Evolutionary conservation across 2,888 invertebrate species (phyloP), one percentile per base, ranked within the genome.

Genomic region (Agrochola macilenta): DNA sequence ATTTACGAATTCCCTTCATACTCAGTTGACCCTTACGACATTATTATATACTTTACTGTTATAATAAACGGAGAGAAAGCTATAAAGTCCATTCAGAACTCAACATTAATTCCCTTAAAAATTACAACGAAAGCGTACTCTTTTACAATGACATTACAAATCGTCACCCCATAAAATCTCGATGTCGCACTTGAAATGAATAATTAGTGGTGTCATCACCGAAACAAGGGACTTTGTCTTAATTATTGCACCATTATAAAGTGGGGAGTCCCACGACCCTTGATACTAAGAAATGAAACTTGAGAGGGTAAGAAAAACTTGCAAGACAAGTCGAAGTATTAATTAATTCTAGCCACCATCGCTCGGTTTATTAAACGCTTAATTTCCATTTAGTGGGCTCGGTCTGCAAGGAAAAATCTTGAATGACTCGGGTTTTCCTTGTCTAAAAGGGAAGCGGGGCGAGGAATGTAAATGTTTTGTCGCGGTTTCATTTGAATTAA

Each of bases 401-500:
- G 90, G 93, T 93, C 89, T 90, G 89, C 82, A 86, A 85, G 87
- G 89, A 90, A 91, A 91, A 90, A 90, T 90, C 92, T 94, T 91
- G 90, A 93, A 91, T 93, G 93, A 93, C 93, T 93, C 87, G 92
- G 91, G 90, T 92, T 94, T 95, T 93, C 93, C 94, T 95, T 93
- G 89, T 79, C 78, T 92, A 92, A 93, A 93, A 93, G 93, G 92
- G 91, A 92, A 93, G 84, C 89, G 79, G 89, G 91, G 92, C 92
- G 91, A 92, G 93, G 93, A 94, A 95, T 94, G 95, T 94, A 95
- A 96, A 96, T 96, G 94, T 94, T 95, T 95, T 94, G 94, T 93
- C 95, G 96, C 94, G 94, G 96, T 95, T 95, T 95, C 94, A 95
- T 96, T 96, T 96, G 96, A 96, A 96, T 96, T 96, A 96, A 96